A percentile compares a stretch with the other conserved stretches of the same genome.
Conservation (phyloP, 2,113 vertebrate species). For the Turnix velox region DNA sequence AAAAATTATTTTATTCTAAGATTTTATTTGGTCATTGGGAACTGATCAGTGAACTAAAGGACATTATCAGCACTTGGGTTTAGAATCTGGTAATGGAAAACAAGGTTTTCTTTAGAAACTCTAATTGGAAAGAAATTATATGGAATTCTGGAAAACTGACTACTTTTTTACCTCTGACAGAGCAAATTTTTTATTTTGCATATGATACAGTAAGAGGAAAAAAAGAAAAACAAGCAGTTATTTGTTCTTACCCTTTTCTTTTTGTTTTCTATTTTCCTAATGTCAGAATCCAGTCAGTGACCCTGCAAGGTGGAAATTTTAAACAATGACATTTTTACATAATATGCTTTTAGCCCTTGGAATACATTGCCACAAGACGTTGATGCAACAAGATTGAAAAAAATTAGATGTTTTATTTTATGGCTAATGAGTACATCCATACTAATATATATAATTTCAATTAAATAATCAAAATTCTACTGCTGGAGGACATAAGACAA, state of each 20-base stretch:
- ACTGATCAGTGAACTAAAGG: background rate
- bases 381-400: slow-evolving; percentile 30
- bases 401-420: slow-evolving; percentile 40
- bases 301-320: background rate
- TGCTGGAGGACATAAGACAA: slow-evolving; percentile 19
- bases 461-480: slow-evolving; percentile 54
- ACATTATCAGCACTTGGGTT: background rate
- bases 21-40: background rate
- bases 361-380: slow-evolving; percentile 3
- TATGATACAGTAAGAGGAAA: background rate
- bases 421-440: slow-evolving; percentile 26
- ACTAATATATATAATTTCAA: slow-evolving; percentile 47
- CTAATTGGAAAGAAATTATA: background rate
- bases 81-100: background rate
- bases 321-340: background rate
- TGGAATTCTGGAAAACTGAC: background rate
- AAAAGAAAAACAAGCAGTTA: background rate
- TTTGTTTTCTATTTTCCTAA: background rate
- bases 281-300: background rate
- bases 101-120: background rate
- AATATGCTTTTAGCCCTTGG: background rate
- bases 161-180: background rate
- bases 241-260: background rate
- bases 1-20: background rate
- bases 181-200: background rate